Evolutionary conservation across 2,113 vertebrate genomes (phyloP).

Genomic region (Crotalus tigris): DNA sequence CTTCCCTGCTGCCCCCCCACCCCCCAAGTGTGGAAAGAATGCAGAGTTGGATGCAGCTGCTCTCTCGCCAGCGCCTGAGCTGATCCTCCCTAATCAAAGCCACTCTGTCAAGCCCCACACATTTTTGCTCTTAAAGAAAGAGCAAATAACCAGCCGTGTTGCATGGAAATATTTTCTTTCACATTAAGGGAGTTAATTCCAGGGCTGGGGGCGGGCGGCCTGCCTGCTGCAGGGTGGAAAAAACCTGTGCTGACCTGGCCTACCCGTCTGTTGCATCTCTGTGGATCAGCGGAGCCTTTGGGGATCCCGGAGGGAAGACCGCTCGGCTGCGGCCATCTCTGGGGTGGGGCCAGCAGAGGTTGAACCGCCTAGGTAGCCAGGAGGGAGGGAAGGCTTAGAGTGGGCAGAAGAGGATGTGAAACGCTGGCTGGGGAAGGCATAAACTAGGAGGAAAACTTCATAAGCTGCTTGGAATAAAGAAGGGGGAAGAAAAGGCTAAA

Average conservation of each 20-base stretch:
- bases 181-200: not conserved
- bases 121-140: not conserved
- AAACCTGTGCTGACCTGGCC: not conserved
- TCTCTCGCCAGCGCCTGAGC: not conserved
- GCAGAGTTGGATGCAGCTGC: not conserved
- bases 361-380: not conserved
- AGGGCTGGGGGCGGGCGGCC: not conserved
- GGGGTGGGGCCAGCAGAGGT: not conserved
- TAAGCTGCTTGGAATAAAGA: not conserved
- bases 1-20: not conserved
- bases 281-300: not conserved
- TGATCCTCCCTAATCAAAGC: not conserved
- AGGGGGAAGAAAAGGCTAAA: too few relatives aligned
- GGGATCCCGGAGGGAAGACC: not conserved
- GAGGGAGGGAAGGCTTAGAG: rapidly evolving
- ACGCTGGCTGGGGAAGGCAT: not conserved
- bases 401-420: not conserved
- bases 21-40: not conserved
- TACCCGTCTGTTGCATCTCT: not conserved
- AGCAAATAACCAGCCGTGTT: not conserved
- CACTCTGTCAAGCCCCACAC: not conserved
- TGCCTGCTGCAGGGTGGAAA: not conserved
- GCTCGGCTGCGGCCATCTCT: too few relatives aligned
- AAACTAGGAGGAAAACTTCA: not conserved
- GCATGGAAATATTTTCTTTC: not conserved